phyloP scores from a whole-genome alignment of 2,113 vertebrate genomes.

The Nerophis lumbriciformis region DNA sequence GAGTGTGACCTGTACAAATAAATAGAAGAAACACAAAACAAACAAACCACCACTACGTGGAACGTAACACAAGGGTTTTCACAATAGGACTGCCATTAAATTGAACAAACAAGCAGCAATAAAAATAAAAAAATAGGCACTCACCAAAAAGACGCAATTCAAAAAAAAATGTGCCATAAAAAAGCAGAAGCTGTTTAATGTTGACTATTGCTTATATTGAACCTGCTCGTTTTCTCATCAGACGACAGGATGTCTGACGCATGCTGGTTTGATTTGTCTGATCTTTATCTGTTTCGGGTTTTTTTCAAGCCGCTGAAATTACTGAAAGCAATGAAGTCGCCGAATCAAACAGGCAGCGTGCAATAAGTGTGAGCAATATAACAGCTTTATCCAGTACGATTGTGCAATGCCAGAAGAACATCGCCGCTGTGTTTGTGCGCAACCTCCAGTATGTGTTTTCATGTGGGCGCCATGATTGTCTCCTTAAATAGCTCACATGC shows the following conservation, averaged over 20 bases:
- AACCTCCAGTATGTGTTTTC: slow-evolving; percentile 6
- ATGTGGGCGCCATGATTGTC: slow-evolving; percentile 12
- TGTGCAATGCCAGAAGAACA: not conserved
- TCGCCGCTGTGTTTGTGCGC: not conserved
- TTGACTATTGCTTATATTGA: not conserved
- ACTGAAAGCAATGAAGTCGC: too few relatives aligned
- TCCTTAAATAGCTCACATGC: slow-evolving; percentile 3
- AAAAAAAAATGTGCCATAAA: not conserved
- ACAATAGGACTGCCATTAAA: too few relatives aligned
- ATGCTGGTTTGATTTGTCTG: not conserved
- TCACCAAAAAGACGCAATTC: slow-evolving; percentile 3
- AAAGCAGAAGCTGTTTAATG: not conserved
- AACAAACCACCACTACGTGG: too few relatives aligned
- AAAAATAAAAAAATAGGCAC: too few relatives aligned
- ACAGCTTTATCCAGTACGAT: too few relatives aligned
- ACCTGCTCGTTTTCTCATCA: not conserved
- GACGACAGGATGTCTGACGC: not conserved
- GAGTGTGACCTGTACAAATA: too few relatives aligned
- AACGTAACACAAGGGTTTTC: too few relatives aligned
- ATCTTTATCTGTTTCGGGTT: not conserved
- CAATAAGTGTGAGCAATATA: too few relatives aligned
- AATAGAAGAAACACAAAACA: too few relatives aligned
- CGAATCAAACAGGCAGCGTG: too few relatives aligned
- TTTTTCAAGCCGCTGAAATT: too few relatives aligned
- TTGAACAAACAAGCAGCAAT: too few relatives aligned